Percentiles rank a stretch among this genome's conserved stretches.
Evolutionary conservation across 2,113 vertebrate species (phyloP).

Genomic region (Anhinga rufa): DNA sequence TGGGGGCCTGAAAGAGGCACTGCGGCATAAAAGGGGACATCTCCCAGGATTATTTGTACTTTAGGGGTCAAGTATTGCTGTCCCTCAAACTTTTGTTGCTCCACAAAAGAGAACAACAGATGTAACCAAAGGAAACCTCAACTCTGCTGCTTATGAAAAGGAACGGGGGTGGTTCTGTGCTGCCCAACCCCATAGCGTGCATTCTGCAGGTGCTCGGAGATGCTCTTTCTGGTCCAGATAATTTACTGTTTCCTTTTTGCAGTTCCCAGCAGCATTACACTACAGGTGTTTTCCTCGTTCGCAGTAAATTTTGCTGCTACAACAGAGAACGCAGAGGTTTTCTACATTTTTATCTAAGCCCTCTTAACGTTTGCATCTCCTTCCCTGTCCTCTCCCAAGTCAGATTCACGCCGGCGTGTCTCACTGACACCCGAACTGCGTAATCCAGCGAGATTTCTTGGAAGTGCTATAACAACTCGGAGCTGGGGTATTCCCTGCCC

Average conservation of each 20-base stretch:
- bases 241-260: background rate
- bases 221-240: background rate
- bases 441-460: background rate
- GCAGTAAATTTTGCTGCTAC: background rate
- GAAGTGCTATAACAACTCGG: background rate
- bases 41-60: background rate
- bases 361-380: background rate
- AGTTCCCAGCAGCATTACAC: background rate
- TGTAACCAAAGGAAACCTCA: background rate
- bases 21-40: background rate
- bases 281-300: background rate
- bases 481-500: background rate
- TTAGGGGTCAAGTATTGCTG: background rate
- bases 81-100: background rate
- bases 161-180: background rate
- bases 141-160: background rate
- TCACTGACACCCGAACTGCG: background rate
- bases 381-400: background rate
- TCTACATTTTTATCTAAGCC: background rate
- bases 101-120: background rate
- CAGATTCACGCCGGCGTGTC: background rate
- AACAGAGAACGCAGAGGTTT: background rate
- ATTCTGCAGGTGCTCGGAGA: background rate
- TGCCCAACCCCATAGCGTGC: fast-evolving
- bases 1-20: background rate